Conservation (phyloP, 2,113 vertebrate species). For the Pterocles burchelli region DNA sequence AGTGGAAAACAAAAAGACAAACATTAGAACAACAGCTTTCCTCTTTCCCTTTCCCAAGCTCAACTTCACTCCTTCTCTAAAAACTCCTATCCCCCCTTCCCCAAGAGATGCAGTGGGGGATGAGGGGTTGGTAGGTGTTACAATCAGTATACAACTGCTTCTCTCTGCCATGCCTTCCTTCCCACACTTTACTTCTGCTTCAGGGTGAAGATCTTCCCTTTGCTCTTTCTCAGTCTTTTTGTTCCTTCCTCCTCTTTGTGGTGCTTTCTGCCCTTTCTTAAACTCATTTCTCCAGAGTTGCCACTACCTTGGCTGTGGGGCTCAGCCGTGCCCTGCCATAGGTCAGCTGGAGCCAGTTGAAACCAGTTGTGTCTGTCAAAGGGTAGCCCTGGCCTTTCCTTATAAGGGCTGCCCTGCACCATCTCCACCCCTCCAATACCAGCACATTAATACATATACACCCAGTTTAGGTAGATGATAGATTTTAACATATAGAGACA, state of each 20-base stretch:
- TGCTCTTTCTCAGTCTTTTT: background rate
- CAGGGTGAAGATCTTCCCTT: background rate
- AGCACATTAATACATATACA: background rate
- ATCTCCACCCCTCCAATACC: background rate
- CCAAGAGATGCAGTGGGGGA: background rate
- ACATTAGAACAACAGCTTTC: background rate
- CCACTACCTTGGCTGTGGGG: too few relatives aligned
- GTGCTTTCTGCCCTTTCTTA: background rate
- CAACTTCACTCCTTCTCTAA: background rate
- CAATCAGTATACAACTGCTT: background rate
- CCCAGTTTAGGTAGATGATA: background rate
- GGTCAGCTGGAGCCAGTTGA: accelerated
- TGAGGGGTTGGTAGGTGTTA: background rate
- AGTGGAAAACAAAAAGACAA: background rate
- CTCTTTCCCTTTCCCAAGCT: background rate
- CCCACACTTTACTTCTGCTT: background rate
- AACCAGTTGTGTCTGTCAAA: accelerated
- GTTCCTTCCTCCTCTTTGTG: background rate
- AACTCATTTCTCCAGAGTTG: accelerated
- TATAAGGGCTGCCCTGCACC: background rate
- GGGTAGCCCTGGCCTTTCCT: background rate
- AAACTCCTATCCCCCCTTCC: background rate
- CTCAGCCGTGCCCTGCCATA: background rate
- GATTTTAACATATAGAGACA: background rate
- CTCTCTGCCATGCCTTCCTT: background rate